These are phyloP conservation scores for Sternotherus odoratus DNA, from an alignment of 2,797 vertebrate species.

Conservation along the genomic window DNA sequence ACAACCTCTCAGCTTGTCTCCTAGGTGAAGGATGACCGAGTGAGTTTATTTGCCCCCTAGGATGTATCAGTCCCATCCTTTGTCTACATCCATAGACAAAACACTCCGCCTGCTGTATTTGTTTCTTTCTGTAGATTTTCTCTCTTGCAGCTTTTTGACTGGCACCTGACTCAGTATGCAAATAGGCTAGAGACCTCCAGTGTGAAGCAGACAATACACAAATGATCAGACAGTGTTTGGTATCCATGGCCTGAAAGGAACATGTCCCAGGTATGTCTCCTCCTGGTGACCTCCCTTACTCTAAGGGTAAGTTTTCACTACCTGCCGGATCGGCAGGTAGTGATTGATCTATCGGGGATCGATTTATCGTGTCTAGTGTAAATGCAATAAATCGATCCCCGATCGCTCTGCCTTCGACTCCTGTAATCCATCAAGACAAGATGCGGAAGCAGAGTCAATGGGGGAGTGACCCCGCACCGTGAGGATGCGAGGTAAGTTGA, in stretches of 20 bases:
- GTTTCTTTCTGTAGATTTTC: background rate
- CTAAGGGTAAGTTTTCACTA: background rate
- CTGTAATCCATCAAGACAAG: no score
- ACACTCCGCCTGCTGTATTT: background rate
- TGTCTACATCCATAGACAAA: no score
- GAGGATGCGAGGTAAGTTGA: no score
- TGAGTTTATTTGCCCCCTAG: background rate
- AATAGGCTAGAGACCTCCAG: background rate
- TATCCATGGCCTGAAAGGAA: background rate
- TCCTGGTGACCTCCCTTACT: background rate
- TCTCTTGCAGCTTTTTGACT: background rate
- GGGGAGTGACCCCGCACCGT: no score
- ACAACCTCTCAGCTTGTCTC: background rate
- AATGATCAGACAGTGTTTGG: background rate
- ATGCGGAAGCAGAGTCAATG: no score
- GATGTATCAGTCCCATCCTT: background rate
- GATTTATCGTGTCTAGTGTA: no score
- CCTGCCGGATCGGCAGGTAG: no score
- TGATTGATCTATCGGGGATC: no score
- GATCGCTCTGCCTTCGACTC: no score
- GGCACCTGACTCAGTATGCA: background rate
- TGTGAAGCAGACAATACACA: background rate
- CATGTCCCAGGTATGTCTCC: background rate
- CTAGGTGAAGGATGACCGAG: background rate
- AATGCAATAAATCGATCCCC: no score